A percentile compares a stretch with the other conserved stretches of the same genome.
Conservation (phyloP, 2,888 invertebrate genomes). For the Zeuzera pyrina region DNA sequence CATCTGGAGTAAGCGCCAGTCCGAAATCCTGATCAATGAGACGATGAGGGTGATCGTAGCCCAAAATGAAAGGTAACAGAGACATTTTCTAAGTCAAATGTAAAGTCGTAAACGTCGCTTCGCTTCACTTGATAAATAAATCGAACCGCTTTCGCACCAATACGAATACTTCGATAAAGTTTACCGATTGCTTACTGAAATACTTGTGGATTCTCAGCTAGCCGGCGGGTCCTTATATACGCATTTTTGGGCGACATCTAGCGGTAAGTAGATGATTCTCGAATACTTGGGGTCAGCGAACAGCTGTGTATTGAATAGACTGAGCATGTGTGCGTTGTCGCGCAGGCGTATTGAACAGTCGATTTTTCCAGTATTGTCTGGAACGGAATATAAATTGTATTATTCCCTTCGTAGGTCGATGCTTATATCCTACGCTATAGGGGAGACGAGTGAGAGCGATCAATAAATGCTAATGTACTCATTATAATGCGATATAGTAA, state of each 20-base stretch:
- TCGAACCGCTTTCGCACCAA: neutral
- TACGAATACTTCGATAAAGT: neutral
- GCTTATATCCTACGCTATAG: no score
- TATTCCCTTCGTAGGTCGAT: no score
- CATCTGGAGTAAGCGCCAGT: conserved; percentile 46
- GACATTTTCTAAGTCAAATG: conserved; percentile 23
- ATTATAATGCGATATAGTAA: no score
- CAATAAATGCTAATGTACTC: no score
- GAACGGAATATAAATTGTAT: neutral
- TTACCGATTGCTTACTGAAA: neutral
- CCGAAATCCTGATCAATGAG: conserved; percentile 60
- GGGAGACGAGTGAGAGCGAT: no score
- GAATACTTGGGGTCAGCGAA: neutral
- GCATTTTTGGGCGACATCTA: neutral
- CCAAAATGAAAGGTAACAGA: conserved; percentile 30
- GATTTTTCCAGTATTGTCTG: neutral
- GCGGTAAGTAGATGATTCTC: neutral
- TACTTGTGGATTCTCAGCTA: neutral
- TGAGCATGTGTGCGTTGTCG: neutral
- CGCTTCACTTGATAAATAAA: neutral
- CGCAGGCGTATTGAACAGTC: neutral
- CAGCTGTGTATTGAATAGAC: neutral
- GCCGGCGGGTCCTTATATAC: neutral
- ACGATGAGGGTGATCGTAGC: conserved; percentile 35
- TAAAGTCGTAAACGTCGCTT: neutral